Evolutionary conservation across 2,888 invertebrate genomes (phyloP).

Genomic region (Julus scanicus): DNA sequence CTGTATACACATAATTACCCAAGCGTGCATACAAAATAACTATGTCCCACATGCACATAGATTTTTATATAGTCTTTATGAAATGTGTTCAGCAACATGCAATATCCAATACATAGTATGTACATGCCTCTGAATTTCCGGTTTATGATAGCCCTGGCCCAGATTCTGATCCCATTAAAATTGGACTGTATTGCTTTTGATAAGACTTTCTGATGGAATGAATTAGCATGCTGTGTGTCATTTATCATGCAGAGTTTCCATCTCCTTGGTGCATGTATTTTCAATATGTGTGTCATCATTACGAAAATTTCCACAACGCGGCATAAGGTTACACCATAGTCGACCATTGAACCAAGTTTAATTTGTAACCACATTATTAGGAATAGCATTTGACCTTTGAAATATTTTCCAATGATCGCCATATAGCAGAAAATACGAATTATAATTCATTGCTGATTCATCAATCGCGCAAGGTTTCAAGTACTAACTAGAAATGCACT

Average conservation of each 20-base stretch:
- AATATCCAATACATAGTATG: not conserved
- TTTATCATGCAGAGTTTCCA: no score
- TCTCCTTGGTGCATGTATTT: no score
- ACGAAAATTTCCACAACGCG: not conserved
- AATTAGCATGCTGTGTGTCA: no score
- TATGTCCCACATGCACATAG: not conserved
- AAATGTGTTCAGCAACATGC: not conserved
- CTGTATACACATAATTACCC: no score
- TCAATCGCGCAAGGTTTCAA: not conserved
- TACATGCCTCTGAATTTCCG: no score
- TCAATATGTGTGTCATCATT: not conserved
- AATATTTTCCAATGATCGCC: not conserved
- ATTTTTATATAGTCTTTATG: not conserved
- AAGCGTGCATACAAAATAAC: not conserved
- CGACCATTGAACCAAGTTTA: not conserved
- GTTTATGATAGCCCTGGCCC: no score
- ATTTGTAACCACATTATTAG: not conserved
- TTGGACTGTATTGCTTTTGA: no score
- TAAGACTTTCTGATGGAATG: no score
- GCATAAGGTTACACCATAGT: not conserved
- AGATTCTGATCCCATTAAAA: no score
- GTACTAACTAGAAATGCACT: slow-evolving; percentile 3
- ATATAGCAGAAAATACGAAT: not conserved
- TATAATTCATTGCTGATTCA: not conserved
- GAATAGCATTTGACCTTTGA: not conserved